Percentiles rank a stretch among this genome's conserved stretches.
phyloP scores from a whole-genome alignment of 1,140 invertebrate genomes.

The Aphelenchoides fujianensis region DNA sequence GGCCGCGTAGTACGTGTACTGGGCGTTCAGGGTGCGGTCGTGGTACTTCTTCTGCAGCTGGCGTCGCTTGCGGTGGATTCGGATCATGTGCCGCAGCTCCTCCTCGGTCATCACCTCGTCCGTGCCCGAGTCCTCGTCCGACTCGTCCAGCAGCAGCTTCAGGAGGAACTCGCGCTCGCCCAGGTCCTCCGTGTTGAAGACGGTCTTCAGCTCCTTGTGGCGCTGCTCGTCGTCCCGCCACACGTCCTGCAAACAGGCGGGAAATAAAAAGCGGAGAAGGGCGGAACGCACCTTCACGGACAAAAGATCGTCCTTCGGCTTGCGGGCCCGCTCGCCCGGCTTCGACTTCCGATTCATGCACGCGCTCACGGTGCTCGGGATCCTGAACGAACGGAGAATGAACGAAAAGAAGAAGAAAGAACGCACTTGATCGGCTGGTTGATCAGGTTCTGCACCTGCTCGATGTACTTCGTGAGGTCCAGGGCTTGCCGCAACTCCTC shows the following conservation, averaged over 20 bases:
- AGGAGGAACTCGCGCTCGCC: constrained; percentile 46
- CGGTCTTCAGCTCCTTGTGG: constrained; percentile 29
- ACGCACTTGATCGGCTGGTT: constrained; percentile 51
- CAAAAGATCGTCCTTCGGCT: constrained; percentile 44
- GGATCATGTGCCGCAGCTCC: constrained; percentile 42
- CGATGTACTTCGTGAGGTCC: constrained; percentile 49
- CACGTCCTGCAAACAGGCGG: constrained; percentile 36
- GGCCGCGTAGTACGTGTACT: constrained; percentile 54
- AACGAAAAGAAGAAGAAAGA: constrained; percentile 1
- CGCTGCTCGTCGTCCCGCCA: constrained; percentile 38
- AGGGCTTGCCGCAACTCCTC: constrained; percentile 35
- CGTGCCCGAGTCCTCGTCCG: constrained; percentile 49
- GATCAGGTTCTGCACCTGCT: constrained; percentile 45
- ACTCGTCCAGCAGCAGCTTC: constrained; percentile 50
- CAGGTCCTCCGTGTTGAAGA: constrained; percentile 38
- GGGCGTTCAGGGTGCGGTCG: constrained; percentile 42
- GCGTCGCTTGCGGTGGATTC: constrained; percentile 41
- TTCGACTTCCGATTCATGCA: constrained; percentile 31
- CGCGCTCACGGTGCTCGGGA: constrained; percentile 38
- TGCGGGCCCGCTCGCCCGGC: constrained; percentile 32
- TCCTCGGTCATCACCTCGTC: constrained; percentile 44
- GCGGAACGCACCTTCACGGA: constrained; percentile 34
- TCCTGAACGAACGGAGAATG: constrained; percentile 30
- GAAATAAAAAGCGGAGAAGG: constrained; percentile 5
- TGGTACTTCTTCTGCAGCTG: constrained; percentile 51